Evolutionary conservation across 2,113 vertebrate genomes (phyloP), one percentile per base, ranked within the genome.

Genomic region (Lamprotornis superbus): DNA sequence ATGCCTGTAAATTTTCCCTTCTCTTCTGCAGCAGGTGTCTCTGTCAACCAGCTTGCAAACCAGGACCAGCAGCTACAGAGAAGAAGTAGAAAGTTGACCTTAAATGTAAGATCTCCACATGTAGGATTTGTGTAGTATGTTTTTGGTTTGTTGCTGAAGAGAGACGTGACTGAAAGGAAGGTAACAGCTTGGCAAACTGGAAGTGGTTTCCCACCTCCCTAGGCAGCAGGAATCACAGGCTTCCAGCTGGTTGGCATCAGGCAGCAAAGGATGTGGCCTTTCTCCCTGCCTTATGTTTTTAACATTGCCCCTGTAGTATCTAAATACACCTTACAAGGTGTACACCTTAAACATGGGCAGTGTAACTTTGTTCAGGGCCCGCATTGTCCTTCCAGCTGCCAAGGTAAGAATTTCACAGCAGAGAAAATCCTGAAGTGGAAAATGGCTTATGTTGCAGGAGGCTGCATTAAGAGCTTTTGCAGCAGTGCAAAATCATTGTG

Each of bases 191-290:
- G 95, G 75, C 70, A 90, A 87, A 53, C 3, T 0, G 22, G 40
- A 90, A 57, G 57, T 76, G 75, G 70, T 69, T 92, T 93, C 83
- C 89, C 75, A 83, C 83, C 57, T 88, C 63, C 37, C 63, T 42
- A 47, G 65, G 79, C 75, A 83, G 70, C 0, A 0, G 83, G 75
- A 85, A 42, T 73, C 71, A 79, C 31, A 64, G 44, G 18, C 31
- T 94, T 83, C 79, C 87, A 60, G 82, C 44, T 77, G 57, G n/a
- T 8, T 94, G 67, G 53, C 67, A 85, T 73, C 46, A 83, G 75
- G 37, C 30, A 76, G 28, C 35, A 71, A 87, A 90, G 20, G 69
- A 60, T 5, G 5, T 17, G 27, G 56, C 30, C 46, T 55, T 35
- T 47, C 42, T 90, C 60, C 35, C 22, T 78, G 31, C 47, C 61